Conservation (phyloP, 2,888 invertebrate species). For the Zele albiditarsus region DNA sequence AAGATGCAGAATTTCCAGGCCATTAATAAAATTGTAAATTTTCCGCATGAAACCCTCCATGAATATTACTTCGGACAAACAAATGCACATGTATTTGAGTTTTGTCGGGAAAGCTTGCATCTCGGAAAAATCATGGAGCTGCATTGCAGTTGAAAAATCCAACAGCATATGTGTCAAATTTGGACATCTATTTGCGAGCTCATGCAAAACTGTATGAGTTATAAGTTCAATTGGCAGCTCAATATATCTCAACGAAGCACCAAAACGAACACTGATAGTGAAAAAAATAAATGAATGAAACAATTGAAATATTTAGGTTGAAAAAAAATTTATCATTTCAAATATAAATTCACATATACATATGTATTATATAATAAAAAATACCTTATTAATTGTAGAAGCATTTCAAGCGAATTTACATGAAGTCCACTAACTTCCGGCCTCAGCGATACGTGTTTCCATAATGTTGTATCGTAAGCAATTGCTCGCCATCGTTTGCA, state of each 20-base stretch:
- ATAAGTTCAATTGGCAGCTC: slow-evolving; percentile 97
- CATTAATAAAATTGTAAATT: slow-evolving; percentile 99
- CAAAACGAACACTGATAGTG: slow-evolving; percentile 84
- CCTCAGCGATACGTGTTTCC: slow-evolving; percentile 96
- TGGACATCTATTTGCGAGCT: slow-evolving; percentile 95
- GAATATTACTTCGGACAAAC: slow-evolving; percentile 98
- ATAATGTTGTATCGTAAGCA: slow-evolving; percentile 95
- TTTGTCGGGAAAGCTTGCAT: slow-evolving; percentile 99
- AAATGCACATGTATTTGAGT: slow-evolving; percentile 94
- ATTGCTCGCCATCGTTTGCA: slow-evolving; percentile 97
- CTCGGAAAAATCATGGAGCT: slow-evolving; percentile 98
- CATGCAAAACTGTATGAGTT: slow-evolving; percentile 96
- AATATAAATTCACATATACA: slow-evolving; percentile 1
- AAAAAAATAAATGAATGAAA: slow-evolving; percentile 7
- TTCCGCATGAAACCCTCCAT: slow-evolving; percentile 99
- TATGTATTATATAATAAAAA: slow-evolving; percentile 29
- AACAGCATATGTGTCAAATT: slow-evolving; percentile 96
- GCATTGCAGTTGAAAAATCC: slow-evolving; percentile 99
- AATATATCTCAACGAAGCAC: slow-evolving; percentile 90
- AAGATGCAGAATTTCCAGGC: slow-evolving; percentile 95
- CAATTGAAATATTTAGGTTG: neutral
- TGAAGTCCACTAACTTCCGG: slow-evolving; percentile 97
- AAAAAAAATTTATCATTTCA: neutral
- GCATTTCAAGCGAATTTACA: slow-evolving; percentile 89
- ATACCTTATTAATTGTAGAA: slow-evolving; percentile 87